Base-by-base conservation (phyloP, 2,113 vertebrate genomes). In the Callionymus lyra region DNA sequence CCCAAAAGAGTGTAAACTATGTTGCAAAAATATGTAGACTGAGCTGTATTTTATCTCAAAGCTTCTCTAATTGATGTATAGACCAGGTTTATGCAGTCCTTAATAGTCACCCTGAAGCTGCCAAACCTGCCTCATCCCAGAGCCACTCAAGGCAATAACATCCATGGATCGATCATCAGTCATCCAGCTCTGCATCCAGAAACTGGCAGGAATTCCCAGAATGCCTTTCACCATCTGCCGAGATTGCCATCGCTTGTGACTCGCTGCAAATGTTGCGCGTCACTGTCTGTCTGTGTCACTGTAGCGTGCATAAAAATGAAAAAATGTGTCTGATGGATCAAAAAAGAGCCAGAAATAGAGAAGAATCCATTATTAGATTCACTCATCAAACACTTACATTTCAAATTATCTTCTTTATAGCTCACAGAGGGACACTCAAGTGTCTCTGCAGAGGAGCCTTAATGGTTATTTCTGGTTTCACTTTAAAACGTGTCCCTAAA, bases 91-190 rank as follows among this genome's bases (percentile, higher is more conserved):
- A 62, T 54, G 44, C 38, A 36, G 44, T 47, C 41, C 21, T 53
- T 48, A 45, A 70, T 55, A 69, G 57, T 6, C 12, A 48, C 37
- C 47, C 15, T 48, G 44, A 53, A 50, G 51, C 47, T 61, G 63
- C 45, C 63, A 58, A 12, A 16, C 12, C 10, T 1, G 40, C 47
- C 39, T 55, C 52, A 44, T 44, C 43, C 27, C 51, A 32, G 14
- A 55, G 31, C 17, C 48, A 44, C 57, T 74, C 43, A 37, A 9
- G 13, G 59, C 48, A 58, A 47, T 63, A 68, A 54, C 47, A 32
- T 47, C 17, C 53, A 46, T 6, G 32, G 52, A 76, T 65, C 15
- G 50, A 74, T 61, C 68, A 62, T 56, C 54, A 58, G 41, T 67
- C 62, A 46, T 35, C 47, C 39, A 40, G 53, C 21, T 31, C 46